A percentile compares a stretch with the other conserved stretches of the same genome.
phyloP scores from a whole-genome alignment of 2,113 vertebrate genomes.

The Sylvietta virens region DNA sequence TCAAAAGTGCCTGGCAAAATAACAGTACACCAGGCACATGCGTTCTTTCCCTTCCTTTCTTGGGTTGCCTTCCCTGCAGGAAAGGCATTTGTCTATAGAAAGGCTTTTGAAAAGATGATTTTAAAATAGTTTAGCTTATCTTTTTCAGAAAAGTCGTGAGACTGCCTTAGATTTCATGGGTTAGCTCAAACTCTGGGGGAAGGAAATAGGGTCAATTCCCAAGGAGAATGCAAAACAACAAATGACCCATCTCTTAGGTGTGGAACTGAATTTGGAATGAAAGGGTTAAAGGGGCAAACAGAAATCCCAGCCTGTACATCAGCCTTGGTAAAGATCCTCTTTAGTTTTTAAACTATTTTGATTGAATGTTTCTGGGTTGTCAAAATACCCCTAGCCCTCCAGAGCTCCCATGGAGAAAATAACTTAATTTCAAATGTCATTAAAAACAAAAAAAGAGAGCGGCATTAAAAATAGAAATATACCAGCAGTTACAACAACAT shows the following conservation, averaged over 20 bases:
- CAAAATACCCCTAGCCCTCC: background rate
- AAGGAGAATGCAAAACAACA: background rate
- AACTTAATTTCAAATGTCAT: background rate
- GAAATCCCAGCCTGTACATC: background rate
- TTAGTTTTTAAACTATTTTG: background rate
- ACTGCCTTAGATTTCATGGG: background rate
- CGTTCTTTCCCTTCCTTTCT: background rate
- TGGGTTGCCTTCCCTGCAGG: background rate
- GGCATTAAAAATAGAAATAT: background rate
- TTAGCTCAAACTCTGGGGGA: background rate
- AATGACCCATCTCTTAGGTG: background rate
- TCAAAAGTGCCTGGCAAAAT: background rate
- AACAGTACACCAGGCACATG: background rate
- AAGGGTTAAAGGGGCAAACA: background rate
- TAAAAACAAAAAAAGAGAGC: background rate
- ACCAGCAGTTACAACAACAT: background rate
- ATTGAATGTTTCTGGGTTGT: background rate
- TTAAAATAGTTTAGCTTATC: background rate
- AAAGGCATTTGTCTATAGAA: background rate
- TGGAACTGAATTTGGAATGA: background rate
- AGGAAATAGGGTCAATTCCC: background rate
- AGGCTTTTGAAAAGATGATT: background rate
- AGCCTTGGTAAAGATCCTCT: background rate
- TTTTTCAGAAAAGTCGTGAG: background rate
- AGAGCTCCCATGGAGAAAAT: background rate